A percentile compares a stretch with the other conserved stretches of the same genome.
phyloP scores from a whole-genome alignment of 2,888 invertebrate genomes.

The Aphidius colemani region DNA sequence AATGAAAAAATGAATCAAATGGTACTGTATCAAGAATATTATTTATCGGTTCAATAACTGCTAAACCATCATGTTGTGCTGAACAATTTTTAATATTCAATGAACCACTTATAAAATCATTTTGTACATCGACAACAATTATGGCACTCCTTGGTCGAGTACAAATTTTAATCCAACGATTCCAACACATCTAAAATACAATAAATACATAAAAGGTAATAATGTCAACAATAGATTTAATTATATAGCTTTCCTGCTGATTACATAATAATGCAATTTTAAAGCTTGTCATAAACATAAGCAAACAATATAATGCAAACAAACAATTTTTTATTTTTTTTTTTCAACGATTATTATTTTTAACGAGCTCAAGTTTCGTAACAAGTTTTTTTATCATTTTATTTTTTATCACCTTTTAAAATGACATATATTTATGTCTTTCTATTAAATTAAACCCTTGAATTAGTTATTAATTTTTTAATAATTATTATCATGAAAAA shows the following conservation, averaged over 20 bases:
- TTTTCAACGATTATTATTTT: not conserved
- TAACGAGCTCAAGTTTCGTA: no score
- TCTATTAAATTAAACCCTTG: no score
- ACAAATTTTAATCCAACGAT: conserved; percentile 84
- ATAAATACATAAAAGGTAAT: not conserved
- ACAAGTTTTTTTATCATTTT: no score
- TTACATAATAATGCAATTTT: not conserved
- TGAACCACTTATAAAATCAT: conserved; percentile 95
- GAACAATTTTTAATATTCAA: conserved; percentile 92
- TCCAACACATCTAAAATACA: conserved; percentile 73
- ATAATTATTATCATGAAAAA: not conserved
- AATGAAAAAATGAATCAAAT: conserved; percentile 90
- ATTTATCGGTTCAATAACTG: conserved; percentile 92
- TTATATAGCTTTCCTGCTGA: no score
- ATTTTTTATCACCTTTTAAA: no score
- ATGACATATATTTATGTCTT: no score
- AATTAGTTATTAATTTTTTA: no score
- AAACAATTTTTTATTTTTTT: no score
- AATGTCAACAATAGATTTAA: not conserved
- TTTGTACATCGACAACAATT: conserved; percentile 95
- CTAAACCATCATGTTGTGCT: conserved; percentile 87
- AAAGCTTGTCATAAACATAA: conserved; percentile 3
- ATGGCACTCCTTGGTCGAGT: conserved; percentile 82
- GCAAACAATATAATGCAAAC: not conserved
- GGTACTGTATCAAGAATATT: conserved; percentile 77